Evolutionary conservation across 2,888 invertebrate genomes (phyloP).

Genomic region (Ephialtes manifestator): DNA sequence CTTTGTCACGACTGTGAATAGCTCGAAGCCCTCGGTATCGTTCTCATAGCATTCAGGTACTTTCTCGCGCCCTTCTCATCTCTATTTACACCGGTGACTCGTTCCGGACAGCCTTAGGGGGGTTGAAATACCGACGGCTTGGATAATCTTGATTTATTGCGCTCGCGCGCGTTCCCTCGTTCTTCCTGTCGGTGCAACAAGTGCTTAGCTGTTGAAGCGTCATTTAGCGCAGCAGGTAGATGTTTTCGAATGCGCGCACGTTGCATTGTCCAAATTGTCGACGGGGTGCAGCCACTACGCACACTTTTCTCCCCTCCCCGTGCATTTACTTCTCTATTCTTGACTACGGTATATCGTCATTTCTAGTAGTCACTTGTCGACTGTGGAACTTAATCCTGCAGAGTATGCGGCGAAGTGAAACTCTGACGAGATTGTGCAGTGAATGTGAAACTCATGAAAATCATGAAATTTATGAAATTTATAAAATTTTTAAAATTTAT

Average conservation of each 20-base stretch:
- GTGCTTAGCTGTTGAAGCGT: constrained; percentile 60
- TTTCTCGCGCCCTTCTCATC: constrained; percentile 47
- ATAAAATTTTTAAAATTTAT: too few species aligned
- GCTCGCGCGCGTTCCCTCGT: constrained; percentile 25
- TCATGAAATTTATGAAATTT: too few species aligned
- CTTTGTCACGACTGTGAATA: constrained; percentile 53
- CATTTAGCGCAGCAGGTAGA: constrained; percentile 68
- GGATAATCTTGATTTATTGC: constrained; percentile 72
- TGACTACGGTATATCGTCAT: too few species aligned
- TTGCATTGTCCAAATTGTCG: constrained; percentile 64
- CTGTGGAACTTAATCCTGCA: too few species aligned
- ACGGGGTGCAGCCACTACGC: constrained; percentile 62
- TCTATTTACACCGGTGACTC: constrained; percentile 29
- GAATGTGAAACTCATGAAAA: too few species aligned
- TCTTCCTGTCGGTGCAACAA: constrained; percentile 66
- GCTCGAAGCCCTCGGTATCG: constrained; percentile 28
- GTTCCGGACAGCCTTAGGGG: constrained; percentile 9
- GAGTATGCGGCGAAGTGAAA: too few species aligned
- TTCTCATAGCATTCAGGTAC: constrained; percentile 49
- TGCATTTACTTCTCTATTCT: constrained; percentile 15
- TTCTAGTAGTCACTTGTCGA: too few species aligned
- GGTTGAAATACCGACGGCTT: constrained; percentile 53
- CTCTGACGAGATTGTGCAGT: too few species aligned
- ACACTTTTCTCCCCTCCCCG: constrained; percentile 62
- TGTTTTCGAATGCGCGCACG: constrained; percentile 56